Conservation (phyloP, 2,797 vertebrate genomes). For the Enteromius anoplus region DNA sequence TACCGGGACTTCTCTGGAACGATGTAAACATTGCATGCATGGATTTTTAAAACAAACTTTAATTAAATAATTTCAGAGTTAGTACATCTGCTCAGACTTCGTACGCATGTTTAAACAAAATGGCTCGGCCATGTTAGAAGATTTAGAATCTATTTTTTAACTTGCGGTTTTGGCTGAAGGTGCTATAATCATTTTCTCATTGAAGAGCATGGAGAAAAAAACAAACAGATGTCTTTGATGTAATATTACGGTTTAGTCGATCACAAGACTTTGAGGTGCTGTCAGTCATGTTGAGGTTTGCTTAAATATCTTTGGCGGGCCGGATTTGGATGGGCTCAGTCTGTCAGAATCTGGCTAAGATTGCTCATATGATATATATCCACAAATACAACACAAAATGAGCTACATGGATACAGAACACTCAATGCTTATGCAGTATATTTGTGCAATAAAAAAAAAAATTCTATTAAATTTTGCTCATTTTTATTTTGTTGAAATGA, state of each 20-base stretch:
- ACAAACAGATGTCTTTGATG: neutral
- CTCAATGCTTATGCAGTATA: neutral
- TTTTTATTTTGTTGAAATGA: neutral
- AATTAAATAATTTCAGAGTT: neutral
- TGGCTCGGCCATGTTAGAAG: neutral
- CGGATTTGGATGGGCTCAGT: neutral
- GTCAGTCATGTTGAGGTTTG: neutral
- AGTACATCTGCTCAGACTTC: neutral
- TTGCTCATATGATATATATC: neutral
- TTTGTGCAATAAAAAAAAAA: neutral
- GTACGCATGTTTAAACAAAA: neutral
- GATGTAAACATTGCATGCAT: neutral
- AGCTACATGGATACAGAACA: neutral
- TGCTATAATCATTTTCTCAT: neutral
- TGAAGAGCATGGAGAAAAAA: neutral
- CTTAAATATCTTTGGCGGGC: neutral
- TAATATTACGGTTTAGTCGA: neutral
- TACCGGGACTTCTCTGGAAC: neutral
- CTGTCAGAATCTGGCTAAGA: neutral
- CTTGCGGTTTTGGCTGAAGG: neutral
- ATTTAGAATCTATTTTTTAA: neutral
- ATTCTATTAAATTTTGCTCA: neutral
- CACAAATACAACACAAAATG: neutral
- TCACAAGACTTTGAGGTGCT: neutral
- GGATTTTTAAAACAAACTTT: neutral